Percentiles rank a stretch among this genome's conserved stretches.
These are phyloP conservation scores for Acanthis flammea DNA, from an alignment of 2,797 vertebrate species.

Conservation along the genomic window DNA sequence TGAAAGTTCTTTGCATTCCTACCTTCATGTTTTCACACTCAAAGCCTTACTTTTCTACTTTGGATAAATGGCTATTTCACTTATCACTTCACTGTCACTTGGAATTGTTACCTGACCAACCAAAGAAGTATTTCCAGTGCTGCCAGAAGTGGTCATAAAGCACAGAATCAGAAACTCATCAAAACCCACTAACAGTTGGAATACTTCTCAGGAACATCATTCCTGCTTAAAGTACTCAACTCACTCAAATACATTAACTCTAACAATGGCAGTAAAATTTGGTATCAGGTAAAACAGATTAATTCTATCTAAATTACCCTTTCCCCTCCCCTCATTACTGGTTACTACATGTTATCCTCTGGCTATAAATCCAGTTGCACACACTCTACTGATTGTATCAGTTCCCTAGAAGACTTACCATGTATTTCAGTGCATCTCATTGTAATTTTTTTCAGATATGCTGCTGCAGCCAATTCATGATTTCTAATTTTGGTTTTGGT, in stretches of 20 bases:
- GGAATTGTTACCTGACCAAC: neutral
- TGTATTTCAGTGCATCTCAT: slow-evolving; percentile 87
- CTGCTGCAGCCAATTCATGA: slow-evolving; percentile 81
- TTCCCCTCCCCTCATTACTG: rapidly evolving
- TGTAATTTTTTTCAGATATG: slow-evolving; percentile 85
- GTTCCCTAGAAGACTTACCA: slow-evolving; percentile 73
- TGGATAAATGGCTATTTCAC: neutral
- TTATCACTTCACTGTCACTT: neutral
- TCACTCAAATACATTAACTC: neutral
- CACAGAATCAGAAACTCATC: neutral
- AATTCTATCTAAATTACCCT: neutral
- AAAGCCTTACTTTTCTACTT: neutral
- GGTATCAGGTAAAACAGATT: neutral
- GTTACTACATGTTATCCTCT: neutral
- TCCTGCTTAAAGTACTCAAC: neutral
- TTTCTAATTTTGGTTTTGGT: slow-evolving; percentile 82
- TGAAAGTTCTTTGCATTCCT: neutral
- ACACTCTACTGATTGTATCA: neutral
- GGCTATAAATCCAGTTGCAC: neutral
- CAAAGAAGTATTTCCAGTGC: neutral
- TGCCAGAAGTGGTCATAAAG: neutral
- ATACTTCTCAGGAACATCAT: neutral
- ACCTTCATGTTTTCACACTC: neutral
- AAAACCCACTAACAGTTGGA: neutral
- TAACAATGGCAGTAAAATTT: neutral